phyloP scores from a whole-genome alignment of 1,140 invertebrate species.

The Trinorchestia longiramus region DNA sequence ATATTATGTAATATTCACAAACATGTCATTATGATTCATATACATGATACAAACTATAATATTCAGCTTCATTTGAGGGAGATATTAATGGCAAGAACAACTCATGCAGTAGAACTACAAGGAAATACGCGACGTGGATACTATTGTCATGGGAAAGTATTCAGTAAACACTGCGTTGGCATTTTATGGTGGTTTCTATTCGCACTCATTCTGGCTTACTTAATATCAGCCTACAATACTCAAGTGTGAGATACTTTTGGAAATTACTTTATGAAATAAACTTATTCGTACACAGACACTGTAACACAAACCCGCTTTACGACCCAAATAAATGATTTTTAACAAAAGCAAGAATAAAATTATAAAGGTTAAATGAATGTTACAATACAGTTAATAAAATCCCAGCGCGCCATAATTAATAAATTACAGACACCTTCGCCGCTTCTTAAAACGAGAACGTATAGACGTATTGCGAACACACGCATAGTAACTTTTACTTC shows the following conservation, averaged over 20 bases:
- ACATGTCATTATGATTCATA: not conserved
- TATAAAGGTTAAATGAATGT: not conserved
- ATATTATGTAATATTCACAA: not conserved
- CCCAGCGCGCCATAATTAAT: not conserved
- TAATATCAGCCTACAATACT: not conserved
- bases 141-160: not conserved
- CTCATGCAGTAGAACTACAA: not conserved
- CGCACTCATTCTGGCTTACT: not conserved
- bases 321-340: not conserved
- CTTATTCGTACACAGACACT: not conserved
- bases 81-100: slow-evolving; percentile 1
- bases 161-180: not conserved
- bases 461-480: not conserved
- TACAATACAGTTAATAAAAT: not conserved
- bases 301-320: not conserved
- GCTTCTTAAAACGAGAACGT: not conserved
- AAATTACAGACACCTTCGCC: not conserved
- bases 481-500: not conserved
- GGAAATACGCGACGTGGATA: not conserved
- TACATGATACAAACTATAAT: not conserved
- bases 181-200: not conserved
- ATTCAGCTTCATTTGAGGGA: not conserved
- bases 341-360: not conserved
- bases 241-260: not conserved
- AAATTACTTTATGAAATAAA: not conserved